A percentile compares a stretch with the other conserved stretches of the same genome.
phyloP scores from a whole-genome alignment of 1,140 invertebrate species.

The Steinernema khuongi region DNA sequence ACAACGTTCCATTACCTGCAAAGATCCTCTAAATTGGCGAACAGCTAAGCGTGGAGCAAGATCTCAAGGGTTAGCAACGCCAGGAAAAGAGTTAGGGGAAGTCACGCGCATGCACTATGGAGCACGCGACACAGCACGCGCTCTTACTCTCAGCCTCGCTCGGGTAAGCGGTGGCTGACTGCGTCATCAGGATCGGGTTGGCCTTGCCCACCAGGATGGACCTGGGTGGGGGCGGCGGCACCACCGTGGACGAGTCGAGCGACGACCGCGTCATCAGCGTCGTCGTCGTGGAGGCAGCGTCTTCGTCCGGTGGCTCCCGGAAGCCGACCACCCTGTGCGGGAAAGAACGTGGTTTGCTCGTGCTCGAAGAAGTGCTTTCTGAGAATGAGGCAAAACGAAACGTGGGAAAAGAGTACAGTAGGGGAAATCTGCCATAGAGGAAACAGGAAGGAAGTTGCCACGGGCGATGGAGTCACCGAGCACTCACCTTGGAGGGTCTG shows the following conservation, averaged over 20 bases:
- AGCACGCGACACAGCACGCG: not conserved
- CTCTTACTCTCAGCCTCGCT: slow-evolving; percentile 8
- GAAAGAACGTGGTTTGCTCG: slow-evolving; percentile 14
- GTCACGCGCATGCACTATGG: not conserved
- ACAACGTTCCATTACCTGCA: slow-evolving; percentile 39
- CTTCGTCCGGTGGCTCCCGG: not conserved
- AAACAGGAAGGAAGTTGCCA: not conserved
- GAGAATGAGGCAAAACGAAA: not conserved
- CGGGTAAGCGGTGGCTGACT: not conserved
- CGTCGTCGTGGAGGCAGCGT: slow-evolving; percentile 18
- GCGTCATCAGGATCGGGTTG: not conserved
- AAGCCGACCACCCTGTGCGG: slow-evolving; percentile 11
- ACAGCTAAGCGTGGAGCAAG: too few species aligned
- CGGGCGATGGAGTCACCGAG: not conserved
- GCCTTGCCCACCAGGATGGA: not conserved
- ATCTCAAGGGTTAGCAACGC: not conserved
- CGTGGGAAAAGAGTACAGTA: slow-evolving; percentile 13
- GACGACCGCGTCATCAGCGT: not conserved
- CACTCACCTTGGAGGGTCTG: slow-evolving; percentile 48
- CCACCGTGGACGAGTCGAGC: not conserved
- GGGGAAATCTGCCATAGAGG: not conserved
- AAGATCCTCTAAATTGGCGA: not conserved
- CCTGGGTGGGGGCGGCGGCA: not conserved
- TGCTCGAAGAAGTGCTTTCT: not conserved
- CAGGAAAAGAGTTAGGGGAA: not conserved